Evolutionary conservation across 2,888 invertebrate species (phyloP), one percentile per base, ranked within the genome.

Genomic region (Polymixis lichenea): DNA sequence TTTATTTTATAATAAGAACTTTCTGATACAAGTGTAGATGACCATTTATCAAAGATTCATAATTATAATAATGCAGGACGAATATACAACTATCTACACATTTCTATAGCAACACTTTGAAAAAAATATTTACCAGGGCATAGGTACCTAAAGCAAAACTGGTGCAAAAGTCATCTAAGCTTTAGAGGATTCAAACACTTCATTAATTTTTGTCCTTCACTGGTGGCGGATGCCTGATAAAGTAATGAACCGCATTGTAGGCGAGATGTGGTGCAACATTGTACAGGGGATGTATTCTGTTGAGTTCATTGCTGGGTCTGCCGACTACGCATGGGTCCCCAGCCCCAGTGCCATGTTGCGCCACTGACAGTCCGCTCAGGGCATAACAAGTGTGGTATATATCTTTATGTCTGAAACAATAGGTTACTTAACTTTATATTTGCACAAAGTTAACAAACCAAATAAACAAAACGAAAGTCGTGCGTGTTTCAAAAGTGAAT

Each of bases 311-410:
- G 76, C 95, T 94, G 8, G 97, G 95, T 74, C 97, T 94, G 13
- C 98, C 98, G 49, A 98, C 95, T 66, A 98, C 94, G 78, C 96
- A 94, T 2, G 97, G 96, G 76, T 97, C 95, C 25, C 94, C 93
- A 9, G 92, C 91, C 9, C 96, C 95, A 7, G 94, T 94, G 62
- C 96, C 96, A 93, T 98, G 98, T 93, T 99, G 99, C 4, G 99
- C 98, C 78, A 99, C 97, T 25, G 99, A 98, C 65, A 99, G 96
- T 7, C 99, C 99, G 95, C 99, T 99, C 66, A 99, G 96, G 1
- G 98, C 98, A 92, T 99, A 99, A 94, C 99, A 99, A 0, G 99
- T 99, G 94, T 99, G 99, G 94, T 99, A 99, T 85, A 98, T 97
- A 96, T 99, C 99, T 87, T 98, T 97, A 68, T 97, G 97, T 92